A percentile compares a stretch with the other conserved stretches of the same genome.
These are phyloP conservation scores for Mesitornis unicolor DNA, from an alignment of 2,113 vertebrate genomes.

Conservation along the genomic window DNA sequence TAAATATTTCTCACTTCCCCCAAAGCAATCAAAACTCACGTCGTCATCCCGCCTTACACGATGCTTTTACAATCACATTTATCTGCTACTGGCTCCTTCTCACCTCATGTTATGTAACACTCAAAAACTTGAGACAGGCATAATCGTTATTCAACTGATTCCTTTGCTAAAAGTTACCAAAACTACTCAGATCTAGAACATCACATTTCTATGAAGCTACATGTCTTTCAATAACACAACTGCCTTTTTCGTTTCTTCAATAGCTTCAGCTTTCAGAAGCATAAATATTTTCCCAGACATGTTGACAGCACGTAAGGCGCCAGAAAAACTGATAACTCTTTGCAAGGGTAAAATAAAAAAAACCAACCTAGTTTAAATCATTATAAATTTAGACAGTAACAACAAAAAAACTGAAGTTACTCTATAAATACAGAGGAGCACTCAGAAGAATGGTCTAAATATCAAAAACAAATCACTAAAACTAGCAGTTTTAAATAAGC, in stretches of 20 bases:
- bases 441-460: neutral
- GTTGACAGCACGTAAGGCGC: neutral
- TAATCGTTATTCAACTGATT: neutral
- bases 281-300: neutral
- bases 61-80: neutral
- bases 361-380: neutral
- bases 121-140: neutral
- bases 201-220: neutral
- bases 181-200: neutral
- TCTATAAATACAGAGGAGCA: neutral
- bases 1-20: neutral
- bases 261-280: neutral
- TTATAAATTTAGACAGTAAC: neutral
- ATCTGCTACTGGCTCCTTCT: neutral
- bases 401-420: neutral
- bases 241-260: neutral
- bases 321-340: neutral
- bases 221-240: neutral
- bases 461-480: neutral
- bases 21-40: neutral
- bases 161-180: neutral
- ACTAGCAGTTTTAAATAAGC: neutral
- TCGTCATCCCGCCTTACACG: neutral
- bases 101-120: neutral
- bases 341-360: neutral